Base-by-base conservation (phyloP, 2,888 invertebrate species). In the Augochlorella aurata region DNA sequence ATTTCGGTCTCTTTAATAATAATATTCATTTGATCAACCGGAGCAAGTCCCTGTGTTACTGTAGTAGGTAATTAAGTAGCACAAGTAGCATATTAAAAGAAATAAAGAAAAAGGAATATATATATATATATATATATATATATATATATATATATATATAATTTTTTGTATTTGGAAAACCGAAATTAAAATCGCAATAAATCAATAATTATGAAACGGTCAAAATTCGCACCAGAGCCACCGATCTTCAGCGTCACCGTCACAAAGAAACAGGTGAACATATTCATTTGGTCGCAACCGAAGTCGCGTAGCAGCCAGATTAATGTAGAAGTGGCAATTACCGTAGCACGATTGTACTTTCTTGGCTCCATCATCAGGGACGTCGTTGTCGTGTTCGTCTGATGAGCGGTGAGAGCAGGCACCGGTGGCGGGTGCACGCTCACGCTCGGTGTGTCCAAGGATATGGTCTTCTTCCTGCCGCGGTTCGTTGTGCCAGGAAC, bases 381-480 rank as follows among this genome's bases (percentile, higher is more conserved):
- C 38, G 92, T 83, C 16, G 90, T 83, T 38, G 91, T 91, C 49
- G 91, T 91, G 81, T 90, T 90, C 5, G 91, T 90, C 81, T 92
- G 92, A 88, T 93, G 93, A 61, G 91, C 90, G 83, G 89, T 90
- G 65, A 93, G 87, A 44, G 91, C 90, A 52, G 93, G 91, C 79
- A 93, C 90, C 66, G 92, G 94, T 2, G 95, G 94, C 58, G 95
- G 94, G 91, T 95, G 94, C 72, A 95, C 94, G 89, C 95, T 95
- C 68, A 95, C 95, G 68, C 94, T 95, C 85, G 96, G 96, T 85
- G 97, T 97, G 94, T 97, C 97, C 89, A 97, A 94, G 0, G 97
- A 97, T 92, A 97, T 97, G 72, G 97, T 97, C 95, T 97, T 97
- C 95, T 97, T 97, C 80, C 97, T 95, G 79, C 97, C 97, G 72